A percentile compares a stretch with the other conserved stretches of the same genome.
Conservation (phyloP, 1,140 invertebrate genomes). For the Sarcophaga bullata region DNA sequence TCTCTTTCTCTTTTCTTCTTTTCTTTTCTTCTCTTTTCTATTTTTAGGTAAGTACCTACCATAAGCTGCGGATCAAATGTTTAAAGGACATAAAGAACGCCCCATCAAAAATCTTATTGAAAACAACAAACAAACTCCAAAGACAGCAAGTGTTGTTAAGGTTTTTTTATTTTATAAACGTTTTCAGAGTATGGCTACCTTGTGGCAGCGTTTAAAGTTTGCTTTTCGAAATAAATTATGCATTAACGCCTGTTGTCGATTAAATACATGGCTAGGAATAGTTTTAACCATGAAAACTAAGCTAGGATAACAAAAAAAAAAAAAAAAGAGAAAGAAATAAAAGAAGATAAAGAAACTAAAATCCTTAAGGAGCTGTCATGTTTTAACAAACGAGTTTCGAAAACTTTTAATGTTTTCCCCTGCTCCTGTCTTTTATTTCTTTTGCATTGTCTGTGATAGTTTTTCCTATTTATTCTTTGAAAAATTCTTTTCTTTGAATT, state of each 20-base stretch:
- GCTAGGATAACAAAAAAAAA: background rate
- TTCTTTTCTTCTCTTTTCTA: constrained; percentile 12
- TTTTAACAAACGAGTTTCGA: constrained; percentile 5
- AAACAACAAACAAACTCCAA: background rate
- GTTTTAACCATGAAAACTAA: background rate
- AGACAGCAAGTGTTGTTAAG: background rate
- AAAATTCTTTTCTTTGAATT: background rate
- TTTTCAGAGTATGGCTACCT: background rate
- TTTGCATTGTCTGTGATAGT: background rate
- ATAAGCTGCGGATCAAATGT: background rate
- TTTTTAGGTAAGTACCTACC: background rate
- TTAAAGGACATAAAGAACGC: background rate
- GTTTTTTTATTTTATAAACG: background rate
- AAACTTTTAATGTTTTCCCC: background rate
- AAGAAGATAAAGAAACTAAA: background rate
- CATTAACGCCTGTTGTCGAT: constrained; percentile 6
- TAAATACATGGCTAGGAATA: background rate
- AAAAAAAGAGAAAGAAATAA: background rate
- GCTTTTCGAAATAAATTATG: background rate
- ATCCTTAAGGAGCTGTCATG: background rate
- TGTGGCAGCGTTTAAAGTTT: too few relatives aligned
- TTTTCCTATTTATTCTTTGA: background rate
- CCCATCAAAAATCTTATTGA: too few relatives aligned
- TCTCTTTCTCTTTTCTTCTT: background rate
- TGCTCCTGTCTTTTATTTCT: background rate